These are phyloP conservation scores for Delphinus delphis DNA, from an alignment of 2,113 vertebrate species.

Conservation along the genomic window DNA sequence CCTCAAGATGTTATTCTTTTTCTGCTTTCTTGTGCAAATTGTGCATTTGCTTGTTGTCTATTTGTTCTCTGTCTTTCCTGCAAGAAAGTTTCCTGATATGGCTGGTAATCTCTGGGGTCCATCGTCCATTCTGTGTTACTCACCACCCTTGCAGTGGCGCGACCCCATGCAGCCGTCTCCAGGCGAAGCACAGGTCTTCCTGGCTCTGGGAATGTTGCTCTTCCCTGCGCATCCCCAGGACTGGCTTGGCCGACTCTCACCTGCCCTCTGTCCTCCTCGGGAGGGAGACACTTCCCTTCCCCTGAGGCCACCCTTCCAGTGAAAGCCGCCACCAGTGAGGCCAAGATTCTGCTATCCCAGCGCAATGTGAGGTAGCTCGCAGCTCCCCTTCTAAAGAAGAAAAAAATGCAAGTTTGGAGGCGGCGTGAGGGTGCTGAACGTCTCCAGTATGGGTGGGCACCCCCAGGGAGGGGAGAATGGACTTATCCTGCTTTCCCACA, in stretches of 20 bases:
- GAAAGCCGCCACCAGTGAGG: too few relatives aligned
- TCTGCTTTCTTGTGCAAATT: not conserved
- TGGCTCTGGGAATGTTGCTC: rapidly evolving
- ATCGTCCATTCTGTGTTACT: rapidly evolving
- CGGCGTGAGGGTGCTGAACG: rapidly evolving
- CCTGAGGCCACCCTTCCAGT: not conserved
- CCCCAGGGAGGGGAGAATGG: not conserved
- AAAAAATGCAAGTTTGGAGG: not conserved
- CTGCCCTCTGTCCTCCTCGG: rapidly evolving
- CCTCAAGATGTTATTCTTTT: not conserved
- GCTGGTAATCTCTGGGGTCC: not conserved
- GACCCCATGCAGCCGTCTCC: rapidly evolving
- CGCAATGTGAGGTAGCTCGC: rapidly evolving
- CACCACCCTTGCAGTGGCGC: rapidly evolving
- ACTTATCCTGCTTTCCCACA: rapidly evolving
- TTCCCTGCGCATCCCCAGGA: too few relatives aligned
- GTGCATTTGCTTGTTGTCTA: not conserved
- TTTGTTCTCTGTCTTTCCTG: not conserved
- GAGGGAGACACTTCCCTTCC: too few relatives aligned
- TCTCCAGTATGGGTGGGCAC: not conserved
- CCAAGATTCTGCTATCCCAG: too few relatives aligned
- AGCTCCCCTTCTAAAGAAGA: not conserved
- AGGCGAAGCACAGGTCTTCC: rapidly evolving
- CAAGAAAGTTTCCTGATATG: too few relatives aligned
- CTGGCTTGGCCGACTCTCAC: rapidly evolving